Evolutionary conservation across 1,140 invertebrate species (phyloP).

Genomic region (Aethina tumida): DNA sequence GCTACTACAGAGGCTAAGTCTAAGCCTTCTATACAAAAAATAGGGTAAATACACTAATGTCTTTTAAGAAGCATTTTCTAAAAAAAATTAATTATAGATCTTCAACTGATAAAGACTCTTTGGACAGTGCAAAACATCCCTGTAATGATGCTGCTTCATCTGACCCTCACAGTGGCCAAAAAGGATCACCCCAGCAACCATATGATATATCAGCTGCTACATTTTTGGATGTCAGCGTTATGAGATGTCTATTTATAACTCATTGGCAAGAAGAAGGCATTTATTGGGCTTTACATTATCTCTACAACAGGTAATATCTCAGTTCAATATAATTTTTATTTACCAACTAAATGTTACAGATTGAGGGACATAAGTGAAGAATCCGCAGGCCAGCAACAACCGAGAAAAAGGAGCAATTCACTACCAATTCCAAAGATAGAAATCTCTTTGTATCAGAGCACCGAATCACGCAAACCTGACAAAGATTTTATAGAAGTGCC

Average conservation of each 20-base stretch:
- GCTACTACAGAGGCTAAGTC: constrained; percentile 40
- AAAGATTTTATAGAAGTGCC: constrained; percentile 70
- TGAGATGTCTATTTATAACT: constrained; percentile 91
- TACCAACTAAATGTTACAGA: constrained; percentile 38
- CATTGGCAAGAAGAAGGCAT: constrained; percentile 98
- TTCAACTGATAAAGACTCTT: constrained; percentile 43
- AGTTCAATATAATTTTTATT: constrained; percentile 5
- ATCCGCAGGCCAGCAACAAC: constrained; percentile 55
- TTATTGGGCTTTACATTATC: constrained; percentile 92
- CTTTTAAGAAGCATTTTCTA: constrained; percentile 11
- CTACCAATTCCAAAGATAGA: constrained; percentile 89
- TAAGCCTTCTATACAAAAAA: constrained; percentile 45
- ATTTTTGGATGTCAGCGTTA: constrained; percentile 89
- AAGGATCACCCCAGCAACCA: constrained; percentile 8
- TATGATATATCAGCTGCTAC: constrained; percentile 75
- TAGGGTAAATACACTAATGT: constrained; percentile 36
- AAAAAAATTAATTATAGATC: constrained; percentile 28
- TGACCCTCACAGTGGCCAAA: constrained; percentile 2
- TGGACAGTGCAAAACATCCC: constrained; percentile 33
- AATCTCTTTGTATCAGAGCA: constrained; percentile 71
- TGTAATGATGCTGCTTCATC: constrained; percentile 8
- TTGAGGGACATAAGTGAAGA: constrained; percentile 74
- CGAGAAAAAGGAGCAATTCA: constrained; percentile 78
- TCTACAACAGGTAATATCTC: constrained; percentile 66
- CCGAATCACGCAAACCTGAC: constrained; percentile 54